A percentile compares a stretch with the other conserved stretches of the same genome.
Evolutionary conservation across 2,797 vertebrate species (phyloP).

Genomic region (Hydrolagus colliei): DNA sequence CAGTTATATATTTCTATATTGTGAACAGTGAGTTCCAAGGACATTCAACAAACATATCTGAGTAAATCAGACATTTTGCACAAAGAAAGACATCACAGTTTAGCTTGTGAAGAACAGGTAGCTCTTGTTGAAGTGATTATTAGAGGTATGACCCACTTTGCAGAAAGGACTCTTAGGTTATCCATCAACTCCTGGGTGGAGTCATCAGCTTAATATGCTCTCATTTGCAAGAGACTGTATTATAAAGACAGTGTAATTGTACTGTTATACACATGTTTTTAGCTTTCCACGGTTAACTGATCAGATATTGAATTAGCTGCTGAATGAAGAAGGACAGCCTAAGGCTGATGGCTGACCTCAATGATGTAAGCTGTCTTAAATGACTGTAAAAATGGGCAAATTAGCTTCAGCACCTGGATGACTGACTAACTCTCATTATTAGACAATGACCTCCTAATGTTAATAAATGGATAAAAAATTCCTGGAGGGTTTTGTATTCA

Average conservation of each 20-base stretch:
- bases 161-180: neutral
- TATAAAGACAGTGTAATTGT: neutral
- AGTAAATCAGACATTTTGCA: no score
- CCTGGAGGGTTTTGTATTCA: neutral
- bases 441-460: slow-evolving; percentile 4
- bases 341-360: slow-evolving; percentile 21
- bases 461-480: neutral
- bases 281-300: neutral
- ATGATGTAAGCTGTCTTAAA: neutral
- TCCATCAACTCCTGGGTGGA: neutral
- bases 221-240: neutral
- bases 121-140: no score
- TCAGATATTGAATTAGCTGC: neutral
- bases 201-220: neutral
- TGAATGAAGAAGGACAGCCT: neutral
- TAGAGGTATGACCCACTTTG: no score
- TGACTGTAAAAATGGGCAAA: slow-evolving; percentile 11
- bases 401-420: slow-evolving; percentile 5
- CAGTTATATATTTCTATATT: no score
- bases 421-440: neutral
- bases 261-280: neutral
- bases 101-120: no score
- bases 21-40: no score
- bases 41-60: no score
- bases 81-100: no score